Evolutionary conservation across 2,888 invertebrate genomes (phyloP), one percentile per base, ranked within the genome.

Genomic region (Norana najaformis): DNA sequence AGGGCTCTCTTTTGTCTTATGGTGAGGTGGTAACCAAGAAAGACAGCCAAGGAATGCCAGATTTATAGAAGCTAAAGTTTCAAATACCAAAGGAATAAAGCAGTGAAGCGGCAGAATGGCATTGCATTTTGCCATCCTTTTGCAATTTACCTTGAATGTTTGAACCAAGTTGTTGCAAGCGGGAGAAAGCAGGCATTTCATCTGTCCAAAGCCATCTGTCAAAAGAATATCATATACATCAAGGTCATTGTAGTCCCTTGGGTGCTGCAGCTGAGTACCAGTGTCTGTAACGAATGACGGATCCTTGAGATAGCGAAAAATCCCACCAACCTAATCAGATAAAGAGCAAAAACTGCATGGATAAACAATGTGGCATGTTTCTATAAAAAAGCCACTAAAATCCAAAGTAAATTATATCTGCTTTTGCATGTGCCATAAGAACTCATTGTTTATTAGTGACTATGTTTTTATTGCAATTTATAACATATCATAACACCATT

Each of bases 181-280:
- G 34, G 88, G 88, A 88, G 88, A 35, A 16, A 88, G 88, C 39
- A 88, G 39, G 38, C 88, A 88, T 47, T 88, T 88, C 41, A 88
- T 39, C 41, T 47, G 88, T 34, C 34, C 35, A 36, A 13, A 23
- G 18, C 88, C 88, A 88, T 88, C 88, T 23, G 88, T 88, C 34
- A 88, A 34, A 34, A 88, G 34, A 34, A 88, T 20, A 88, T 88
- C 88, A 88, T 36, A 88, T 34, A 88, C 39, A 37, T 85, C 85
- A 8, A 18, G 23, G 36, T 85, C 85, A 85, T 36, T 85, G 85
- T 35, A 36, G 37, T 85, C 85, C 35, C 36, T 85, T 36, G 85
- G 30, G n/a, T 69, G 36, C 85, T 36, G 37, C 8, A 35, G 85
- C 85, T 85, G 36, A 35, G 85, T 85, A 85, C 23, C 37, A 85